Conservation (phyloP, 2,113 vertebrate species). For the Otus sunia region DNA sequence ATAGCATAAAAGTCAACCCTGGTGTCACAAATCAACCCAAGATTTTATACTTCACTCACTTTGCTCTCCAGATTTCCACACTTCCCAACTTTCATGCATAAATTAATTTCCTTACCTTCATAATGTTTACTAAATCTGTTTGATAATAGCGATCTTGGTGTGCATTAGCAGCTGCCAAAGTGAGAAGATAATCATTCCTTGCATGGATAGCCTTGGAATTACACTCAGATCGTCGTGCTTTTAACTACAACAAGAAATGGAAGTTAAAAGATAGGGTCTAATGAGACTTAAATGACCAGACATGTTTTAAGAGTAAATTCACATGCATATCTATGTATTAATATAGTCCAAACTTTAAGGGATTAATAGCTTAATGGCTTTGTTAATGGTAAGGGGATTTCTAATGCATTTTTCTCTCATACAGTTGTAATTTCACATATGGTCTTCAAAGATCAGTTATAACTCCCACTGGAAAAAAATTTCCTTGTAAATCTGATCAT, state of each 20-base stretch:
- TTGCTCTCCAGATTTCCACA: neutral
- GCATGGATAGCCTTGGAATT: slow-evolving; percentile 96
- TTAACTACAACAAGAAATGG: slow-evolving; percentile 81
- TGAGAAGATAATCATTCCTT: slow-evolving; percentile 96
- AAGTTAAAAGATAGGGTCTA: neutral
- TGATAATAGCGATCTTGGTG: slow-evolving; percentile 98
- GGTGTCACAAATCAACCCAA: neutral
- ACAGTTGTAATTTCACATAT: accelerated
- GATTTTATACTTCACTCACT: neutral
- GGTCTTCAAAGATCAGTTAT: neutral
- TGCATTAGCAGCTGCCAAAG: slow-evolving; percentile 94
- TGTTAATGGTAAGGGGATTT: neutral
- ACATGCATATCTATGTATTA: accelerated
- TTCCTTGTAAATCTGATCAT: neutral
- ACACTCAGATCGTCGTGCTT: slow-evolving; percentile 94
- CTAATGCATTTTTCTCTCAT: neutral
- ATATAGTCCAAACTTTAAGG: accelerated
- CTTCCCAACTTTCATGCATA: neutral
- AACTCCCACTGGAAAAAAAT: neutral
- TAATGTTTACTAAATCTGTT: slow-evolving; percentile 90
- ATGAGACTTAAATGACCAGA: neutral
- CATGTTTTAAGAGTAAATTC: accelerated
- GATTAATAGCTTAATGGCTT: neutral
- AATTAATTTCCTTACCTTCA: slow-evolving; percentile 78
- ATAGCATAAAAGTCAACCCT: accelerated